These are phyloP conservation scores for Arge pagana DNA, from an alignment of 2,888 invertebrate genomes.

Conservation along the genomic window DNA sequence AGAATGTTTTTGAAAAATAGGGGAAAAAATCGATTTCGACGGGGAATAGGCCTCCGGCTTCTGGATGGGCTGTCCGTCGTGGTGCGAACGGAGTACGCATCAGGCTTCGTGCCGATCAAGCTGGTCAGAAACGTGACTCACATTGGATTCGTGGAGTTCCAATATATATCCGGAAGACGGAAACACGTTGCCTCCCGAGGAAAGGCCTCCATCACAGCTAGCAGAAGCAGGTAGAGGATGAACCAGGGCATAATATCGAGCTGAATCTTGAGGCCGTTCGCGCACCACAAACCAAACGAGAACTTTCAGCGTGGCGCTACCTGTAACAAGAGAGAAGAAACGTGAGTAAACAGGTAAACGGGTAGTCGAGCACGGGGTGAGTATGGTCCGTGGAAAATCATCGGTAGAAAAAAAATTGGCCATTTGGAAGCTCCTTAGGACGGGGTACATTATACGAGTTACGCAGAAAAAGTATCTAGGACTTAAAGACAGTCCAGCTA, in stretches of 20 bases:
- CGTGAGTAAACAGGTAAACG: too few species aligned
- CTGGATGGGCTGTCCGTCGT: neutral
- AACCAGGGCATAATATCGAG: constrained; percentile 61
- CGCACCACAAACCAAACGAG: constrained; percentile 43
- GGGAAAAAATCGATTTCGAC: too few species aligned
- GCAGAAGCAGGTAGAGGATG: constrained; percentile 60
- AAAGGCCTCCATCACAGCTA: constrained; percentile 61
- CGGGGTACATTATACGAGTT: too few species aligned
- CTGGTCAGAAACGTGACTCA: constrained; percentile 55
- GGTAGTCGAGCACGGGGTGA: too few species aligned
- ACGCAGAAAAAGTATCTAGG: too few species aligned
- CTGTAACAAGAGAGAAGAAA: constrained; percentile 30
- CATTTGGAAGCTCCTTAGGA: too few species aligned
- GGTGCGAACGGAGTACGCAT: neutral
- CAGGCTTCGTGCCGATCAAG: too few species aligned
- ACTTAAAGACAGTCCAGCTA: too few species aligned
- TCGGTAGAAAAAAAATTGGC: too few species aligned
- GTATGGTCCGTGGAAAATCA: too few species aligned
- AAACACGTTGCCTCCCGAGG: constrained; percentile 61
- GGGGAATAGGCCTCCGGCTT: too few species aligned
- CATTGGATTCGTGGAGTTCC: constrained; percentile 65
- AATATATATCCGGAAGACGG: constrained; percentile 62
- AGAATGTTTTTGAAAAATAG: too few species aligned
- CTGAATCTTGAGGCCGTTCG: constrained; percentile 57
- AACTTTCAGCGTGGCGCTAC: constrained; percentile 41